Evolutionary conservation across 2,113 vertebrate species (phyloP), one percentile per base, ranked within the genome.

Genomic region (Hemichromis elongatus): DNA sequence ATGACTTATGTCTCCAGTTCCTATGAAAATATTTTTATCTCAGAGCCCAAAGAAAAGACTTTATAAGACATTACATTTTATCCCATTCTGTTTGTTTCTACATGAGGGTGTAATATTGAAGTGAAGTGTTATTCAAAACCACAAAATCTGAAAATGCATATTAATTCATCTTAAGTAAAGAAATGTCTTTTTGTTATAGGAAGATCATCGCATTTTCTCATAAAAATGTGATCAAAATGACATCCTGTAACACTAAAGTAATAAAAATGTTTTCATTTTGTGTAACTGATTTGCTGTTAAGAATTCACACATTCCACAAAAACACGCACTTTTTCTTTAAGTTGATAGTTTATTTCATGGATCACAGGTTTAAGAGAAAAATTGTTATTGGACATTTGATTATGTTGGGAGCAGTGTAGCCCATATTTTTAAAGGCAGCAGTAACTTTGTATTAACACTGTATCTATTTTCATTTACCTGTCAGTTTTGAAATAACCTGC

Each of bases 81-180:
- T 70, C 14, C 66, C 3, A 3, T 70, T 30, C 24, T 73, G 24
- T 50, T 47, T 50, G 24, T 50, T 50, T 75, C 42, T 47, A 18
- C 1, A 2, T 75, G 42, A 19, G 14, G 24, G 45, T 47, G 2
- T 73, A 26, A 47, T 28, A 12, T 73, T 50, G 68, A 50, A 42
- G 61, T 37, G 33, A 63, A 63, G 33, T 66, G 61, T 13, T 66
- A 66, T 11, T 66, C 33, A 19, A 33, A 63, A 37, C 4, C 42
- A 30, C 18, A 73, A 73, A 47, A 73, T 47, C 24, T 28, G 24
- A 4, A 73, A 73, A 73, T 5, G 0, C 0, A 1, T 28, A 28
- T 47, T 73, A 73, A 28, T 12, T 50, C 40, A 50, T 19, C 6
- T 75, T 16, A 16, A 75, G 18, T 75, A 75, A 75, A 75, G 45